Base-by-base conservation (phyloP, 1,140 invertebrate species). In the Drosophila sp. region DNA sequence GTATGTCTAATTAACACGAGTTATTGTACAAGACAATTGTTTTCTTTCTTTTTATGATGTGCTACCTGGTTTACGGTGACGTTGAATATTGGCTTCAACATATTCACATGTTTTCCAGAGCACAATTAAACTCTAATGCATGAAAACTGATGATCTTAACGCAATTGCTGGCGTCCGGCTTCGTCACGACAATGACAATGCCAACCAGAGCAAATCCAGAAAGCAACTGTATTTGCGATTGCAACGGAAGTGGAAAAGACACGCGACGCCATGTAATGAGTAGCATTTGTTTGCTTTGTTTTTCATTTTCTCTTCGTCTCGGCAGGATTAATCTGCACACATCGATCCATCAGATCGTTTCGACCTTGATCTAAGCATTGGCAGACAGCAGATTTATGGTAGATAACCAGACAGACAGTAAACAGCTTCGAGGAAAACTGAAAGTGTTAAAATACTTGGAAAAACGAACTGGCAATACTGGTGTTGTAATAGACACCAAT, bases 201-300 rank as follows among this genome's bases (percentile, higher is more conserved):
- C 83, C 83, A 87, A 87, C 76, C 83, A 87, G 83, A 87, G 83
- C 83, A 87, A 60, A 87, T 63, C 80, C 66, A 75, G 47, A 35
- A 35, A 41, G 27, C 60, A 70, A 57, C 23, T 27, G 8, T 50
- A 25, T 44, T 60, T 65, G 69, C 38, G 66, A 30, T 66, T 54
- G 55, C 64, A 23, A 40, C 25, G 44, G 23, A 60, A 40, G 23
- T 55, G 17, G 57, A 33, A 50, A 61, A 70, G 7, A 27, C 33
- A 38, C 50, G 11, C 23, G 17, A 66, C 58, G 87, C 72, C 79
- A 80, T 72, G 79, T 41, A 30, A 44, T 44, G 11, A 33, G 41
- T 63, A 44, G 23, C 6, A 29, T 29, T 6, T 33, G 17, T 8
- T 25, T 29, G 11, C 2, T 41, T 44, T 23, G 2, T 44, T 1